Conservation (phyloP, 2,113 vertebrate genomes). For the Oryzias woworae region DNA sequence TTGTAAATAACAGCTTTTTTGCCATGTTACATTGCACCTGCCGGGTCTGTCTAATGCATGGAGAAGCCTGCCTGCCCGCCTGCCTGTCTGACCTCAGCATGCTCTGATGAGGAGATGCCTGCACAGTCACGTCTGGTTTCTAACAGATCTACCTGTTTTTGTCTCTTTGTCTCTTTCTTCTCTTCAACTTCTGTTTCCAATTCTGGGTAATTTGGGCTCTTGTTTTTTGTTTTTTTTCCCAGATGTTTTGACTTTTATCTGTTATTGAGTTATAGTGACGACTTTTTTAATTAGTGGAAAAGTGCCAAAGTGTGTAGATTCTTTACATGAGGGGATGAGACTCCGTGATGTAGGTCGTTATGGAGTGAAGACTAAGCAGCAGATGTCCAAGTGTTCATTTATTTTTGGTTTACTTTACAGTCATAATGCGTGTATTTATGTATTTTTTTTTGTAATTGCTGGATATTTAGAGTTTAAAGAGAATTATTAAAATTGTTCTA, state of each 20-base stretch:
- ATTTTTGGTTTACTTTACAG: neutral
- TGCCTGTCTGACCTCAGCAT: slow-evolving; percentile 58
- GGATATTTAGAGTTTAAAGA: neutral
- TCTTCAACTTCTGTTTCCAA: slow-evolving; percentile 72
- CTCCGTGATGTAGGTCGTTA: slow-evolving; percentile 62
- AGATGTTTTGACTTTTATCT: slow-evolving; percentile 38
- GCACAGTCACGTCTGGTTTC: slow-evolving; percentile 68
- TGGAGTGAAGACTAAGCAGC: slow-evolving; percentile 60
- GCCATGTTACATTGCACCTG: slow-evolving; percentile 51
- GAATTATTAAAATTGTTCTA: no score
- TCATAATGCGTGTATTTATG: slow-evolving; percentile 5
- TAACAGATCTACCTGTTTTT: slow-evolving; percentile 74
- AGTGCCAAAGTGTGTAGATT: slow-evolving; percentile 62
- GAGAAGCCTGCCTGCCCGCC: slow-evolving; percentile 28
- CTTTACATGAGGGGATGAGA: slow-evolving; percentile 66
- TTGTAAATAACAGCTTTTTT: slow-evolving; percentile 19
- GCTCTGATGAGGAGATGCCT: slow-evolving; percentile 60
- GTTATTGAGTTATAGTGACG: slow-evolving; percentile 37
- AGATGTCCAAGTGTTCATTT: slow-evolving; percentile 27
- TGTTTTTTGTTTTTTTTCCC: slow-evolving; percentile 12
- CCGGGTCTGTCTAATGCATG: slow-evolving; percentile 53
- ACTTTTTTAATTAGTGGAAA: slow-evolving; percentile 60
- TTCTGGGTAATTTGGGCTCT: slow-evolving; percentile 63
- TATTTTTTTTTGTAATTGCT: slow-evolving; percentile 15
- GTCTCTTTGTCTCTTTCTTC: slow-evolving; percentile 74